A percentile compares a stretch with the other conserved stretches of the same genome.
These are phyloP conservation scores for Chelon labrosus DNA, from an alignment of 2,797 vertebrate genomes.

Conservation along the genomic window DNA sequence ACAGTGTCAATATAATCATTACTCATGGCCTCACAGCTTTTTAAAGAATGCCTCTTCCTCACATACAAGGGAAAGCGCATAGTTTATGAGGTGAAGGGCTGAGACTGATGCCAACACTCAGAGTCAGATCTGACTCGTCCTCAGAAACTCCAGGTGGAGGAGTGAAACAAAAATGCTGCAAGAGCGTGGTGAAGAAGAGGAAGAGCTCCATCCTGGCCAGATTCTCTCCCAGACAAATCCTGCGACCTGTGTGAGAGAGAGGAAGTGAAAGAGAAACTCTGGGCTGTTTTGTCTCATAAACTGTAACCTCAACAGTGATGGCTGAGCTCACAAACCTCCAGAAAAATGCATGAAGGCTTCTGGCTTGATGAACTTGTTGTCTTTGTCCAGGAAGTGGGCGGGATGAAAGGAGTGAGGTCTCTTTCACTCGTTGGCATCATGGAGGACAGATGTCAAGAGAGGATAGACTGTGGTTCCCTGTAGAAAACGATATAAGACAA, in stretches of 20 bases:
- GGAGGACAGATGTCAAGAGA: slow-evolving; percentile 68
- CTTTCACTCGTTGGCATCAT: slow-evolving; percentile 75
- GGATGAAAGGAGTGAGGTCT: slow-evolving; percentile 72
- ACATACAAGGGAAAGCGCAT: slow-evolving; percentile 13
- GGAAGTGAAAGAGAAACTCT: neutral
- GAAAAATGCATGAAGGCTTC: no score
- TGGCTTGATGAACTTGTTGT: no score
- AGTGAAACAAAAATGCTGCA: slow-evolving; percentile 38
- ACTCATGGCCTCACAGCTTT: no score
- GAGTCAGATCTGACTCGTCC: slow-evolving; percentile 24
- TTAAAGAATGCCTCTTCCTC: neutral
- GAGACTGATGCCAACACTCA: accelerated
- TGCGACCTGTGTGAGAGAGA: slow-evolving; percentile 30
- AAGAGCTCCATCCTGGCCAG: slow-evolving; percentile 47
- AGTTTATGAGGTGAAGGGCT: slow-evolving; percentile 23
- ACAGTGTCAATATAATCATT: no score
- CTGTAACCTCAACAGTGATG: no score
- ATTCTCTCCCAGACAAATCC: slow-evolving; percentile 13
- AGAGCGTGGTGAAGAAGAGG: slow-evolving; percentile 24
- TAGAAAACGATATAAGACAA: neutral
- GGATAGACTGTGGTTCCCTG: slow-evolving; percentile 75
- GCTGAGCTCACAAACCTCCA: no score
- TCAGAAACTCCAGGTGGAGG: slow-evolving; percentile 30
- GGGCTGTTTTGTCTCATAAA: no score
- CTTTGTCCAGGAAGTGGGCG: slow-evolving; percentile 76